Conservation (phyloP, 2,113 vertebrate genomes). For the Maccullochella peelii region DNA sequence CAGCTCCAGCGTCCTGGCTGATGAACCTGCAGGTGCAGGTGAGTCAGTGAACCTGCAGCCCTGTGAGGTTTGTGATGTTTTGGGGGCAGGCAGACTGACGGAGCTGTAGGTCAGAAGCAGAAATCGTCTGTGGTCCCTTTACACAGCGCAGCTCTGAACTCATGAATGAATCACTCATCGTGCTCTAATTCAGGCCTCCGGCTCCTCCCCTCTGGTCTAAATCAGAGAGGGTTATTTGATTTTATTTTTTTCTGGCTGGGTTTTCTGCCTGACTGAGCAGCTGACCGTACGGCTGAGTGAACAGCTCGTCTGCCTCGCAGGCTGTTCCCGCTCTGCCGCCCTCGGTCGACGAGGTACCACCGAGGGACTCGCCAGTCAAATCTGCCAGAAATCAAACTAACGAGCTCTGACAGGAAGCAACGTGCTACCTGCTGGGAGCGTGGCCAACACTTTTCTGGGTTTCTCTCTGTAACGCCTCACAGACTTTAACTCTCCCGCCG, state of each 20-base stretch:
- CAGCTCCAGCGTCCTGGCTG: neutral
- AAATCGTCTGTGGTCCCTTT: constrained; percentile 9
- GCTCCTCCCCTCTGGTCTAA: constrained; percentile 34
- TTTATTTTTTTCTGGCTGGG: constrained; percentile 16
- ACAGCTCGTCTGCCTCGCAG: constrained; percentile 64
- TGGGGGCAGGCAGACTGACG: neutral
- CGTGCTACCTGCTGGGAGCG: constrained; percentile 67
- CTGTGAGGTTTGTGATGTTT: neutral
- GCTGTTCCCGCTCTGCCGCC: constrained; percentile 57
- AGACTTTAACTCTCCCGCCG: constrained; percentile 24
- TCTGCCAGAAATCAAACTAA: constrained; percentile 65
- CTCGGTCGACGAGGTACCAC: constrained; percentile 47
- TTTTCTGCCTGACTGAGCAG: constrained; percentile 62
- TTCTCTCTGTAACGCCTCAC: constrained; percentile 46
- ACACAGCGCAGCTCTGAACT: constrained; percentile 13
- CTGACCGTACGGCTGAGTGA: constrained; percentile 43
- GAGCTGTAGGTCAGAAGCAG: constrained; percentile 19
- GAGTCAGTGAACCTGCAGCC: constrained; percentile 1
- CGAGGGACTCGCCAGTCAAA: constrained; percentile 61
- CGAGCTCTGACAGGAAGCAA: constrained; percentile 68
- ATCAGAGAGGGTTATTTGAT: constrained; percentile 52
- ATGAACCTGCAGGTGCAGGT: constrained; percentile 9
- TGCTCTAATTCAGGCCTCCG: constrained; percentile 32
- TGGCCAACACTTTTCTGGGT: constrained; percentile 34
- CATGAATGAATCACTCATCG: constrained; percentile 56